phyloP scores from a whole-genome alignment of 1,140 invertebrate genomes.

The Calliopsis andreniformis region DNA sequence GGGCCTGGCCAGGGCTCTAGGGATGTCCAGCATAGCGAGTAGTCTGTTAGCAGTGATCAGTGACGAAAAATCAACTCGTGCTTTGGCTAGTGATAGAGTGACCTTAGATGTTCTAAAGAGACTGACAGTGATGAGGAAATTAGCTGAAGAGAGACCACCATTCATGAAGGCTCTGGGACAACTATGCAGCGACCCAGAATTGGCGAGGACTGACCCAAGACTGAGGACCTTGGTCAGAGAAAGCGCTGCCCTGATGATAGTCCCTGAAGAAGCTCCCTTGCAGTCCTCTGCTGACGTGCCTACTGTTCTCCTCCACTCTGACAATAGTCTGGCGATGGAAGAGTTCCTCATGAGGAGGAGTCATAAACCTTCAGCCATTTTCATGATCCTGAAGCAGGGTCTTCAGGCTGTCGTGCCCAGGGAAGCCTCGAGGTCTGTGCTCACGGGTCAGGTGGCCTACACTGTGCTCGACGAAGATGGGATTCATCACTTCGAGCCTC shows the following conservation, averaged over 20 bases:
- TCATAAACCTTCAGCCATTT: conserved; percentile 83
- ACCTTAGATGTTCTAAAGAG: conserved; percentile 87
- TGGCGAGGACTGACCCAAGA: conserved; percentile 85
- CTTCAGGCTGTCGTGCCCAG: conserved; percentile 89
- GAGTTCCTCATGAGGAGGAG: conserved; percentile 86
- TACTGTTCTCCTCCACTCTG: conserved; percentile 83
- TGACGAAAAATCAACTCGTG: conserved; percentile 83
- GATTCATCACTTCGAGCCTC: conserved; percentile 88
- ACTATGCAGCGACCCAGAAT: conserved; percentile 85
- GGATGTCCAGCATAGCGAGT: conserved; percentile 84
- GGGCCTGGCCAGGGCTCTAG: conserved; percentile 86
- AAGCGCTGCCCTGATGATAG: conserved; percentile 86
- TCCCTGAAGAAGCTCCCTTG: conserved; percentile 84
- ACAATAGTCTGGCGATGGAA: conserved; percentile 88
- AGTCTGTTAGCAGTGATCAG: conserved; percentile 84
- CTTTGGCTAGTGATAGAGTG: conserved; percentile 83
- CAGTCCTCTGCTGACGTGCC: conserved; percentile 86
- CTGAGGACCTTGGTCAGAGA: conserved; percentile 86
- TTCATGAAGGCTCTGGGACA: conserved; percentile 83
- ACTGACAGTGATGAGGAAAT: conserved; percentile 87
- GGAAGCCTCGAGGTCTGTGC: conserved; percentile 87
- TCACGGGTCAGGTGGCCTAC: conserved; percentile 89
- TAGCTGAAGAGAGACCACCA: conserved; percentile 86
- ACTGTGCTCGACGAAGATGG: conserved; percentile 89
- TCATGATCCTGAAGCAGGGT: conserved; percentile 89